Base-by-base conservation (phyloP, 2,888 invertebrate species). In the Adelognathus sp. region DNA sequence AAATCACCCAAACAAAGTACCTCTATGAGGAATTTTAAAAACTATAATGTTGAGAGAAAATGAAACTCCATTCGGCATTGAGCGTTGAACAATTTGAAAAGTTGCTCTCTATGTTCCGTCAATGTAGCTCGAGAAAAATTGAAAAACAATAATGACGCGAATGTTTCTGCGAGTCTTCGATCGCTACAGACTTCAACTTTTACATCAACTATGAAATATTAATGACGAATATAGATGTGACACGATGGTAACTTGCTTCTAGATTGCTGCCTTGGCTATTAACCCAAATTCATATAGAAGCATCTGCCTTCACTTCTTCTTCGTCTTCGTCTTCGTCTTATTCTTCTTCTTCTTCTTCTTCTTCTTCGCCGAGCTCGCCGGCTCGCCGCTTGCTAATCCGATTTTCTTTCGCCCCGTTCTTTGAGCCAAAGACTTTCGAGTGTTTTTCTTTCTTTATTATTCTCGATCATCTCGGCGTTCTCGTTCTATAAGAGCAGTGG, bases 231-330 rank as follows among this genome's bases (percentile, higher is more conserved):
- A 56, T 16, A 56, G 60, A 29, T 39, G 24, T 18, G 2, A 27
- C 33, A 29, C 21, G 41, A 5, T 61, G 56, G 66, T 71, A 67
- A 16, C 33, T 79, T 63, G 41, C 39, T 50, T 52, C 52, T 39
- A 18, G 52, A 61, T 54, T 56, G 33, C 52, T 44, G 33, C 54
- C 56, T 54, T 29, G 73, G 50, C 76, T 81, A 79, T 82, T 81
- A 76, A 81, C 81, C 82, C 74, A 81, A 81, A 81, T 82, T 50
- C 64, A 50, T 66, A 61, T 14, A 7, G 16, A 36, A 50, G 39
- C 24, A 69, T 69, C 36, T 16, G 33, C 33, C 46, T 44, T n/a
- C 61, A 46, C 27, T 24, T 11, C 63, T 33, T 36, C 39, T 31
- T 31, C 39, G 21, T 72, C 21, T 71, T 21, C 21, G 67, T 16